phyloP scores from a whole-genome alignment of 2,888 invertebrate species.

The Bhutanitis thaidina region DNA sequence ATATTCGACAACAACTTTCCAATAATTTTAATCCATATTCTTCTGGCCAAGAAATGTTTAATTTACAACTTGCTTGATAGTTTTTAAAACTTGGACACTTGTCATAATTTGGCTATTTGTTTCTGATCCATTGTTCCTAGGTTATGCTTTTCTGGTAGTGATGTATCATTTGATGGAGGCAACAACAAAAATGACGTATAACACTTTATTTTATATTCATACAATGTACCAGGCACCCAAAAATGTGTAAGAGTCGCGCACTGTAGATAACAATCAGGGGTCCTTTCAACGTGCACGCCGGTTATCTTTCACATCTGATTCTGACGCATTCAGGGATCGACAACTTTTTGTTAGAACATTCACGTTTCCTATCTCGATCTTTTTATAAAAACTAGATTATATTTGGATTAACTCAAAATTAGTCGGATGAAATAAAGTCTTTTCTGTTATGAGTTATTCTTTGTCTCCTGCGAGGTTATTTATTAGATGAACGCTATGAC shows the following conservation, averaged over 20 bases:
- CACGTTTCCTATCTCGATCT: slow-evolving; percentile 48
- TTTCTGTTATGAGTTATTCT: slow-evolving; percentile 23
- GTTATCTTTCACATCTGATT: slow-evolving; percentile 51
- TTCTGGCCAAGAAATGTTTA: too few relatives aligned
- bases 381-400: slow-evolving; percentile 48
- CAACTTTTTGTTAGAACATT: slow-evolving; percentile 46
- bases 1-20: too few relatives aligned
- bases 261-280: slow-evolving; percentile 45
- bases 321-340: slow-evolving; percentile 43
- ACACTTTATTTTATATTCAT: slow-evolving; percentile 56
- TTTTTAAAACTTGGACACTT: too few relatives aligned
- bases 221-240: slow-evolving; percentile 68
- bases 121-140: too few relatives aligned
- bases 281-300: slow-evolving; percentile 51
- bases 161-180: too few relatives aligned
- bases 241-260: slow-evolving; percentile 61
- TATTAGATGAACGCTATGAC: too few relatives aligned
- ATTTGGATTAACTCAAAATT: slow-evolving; percentile 50
- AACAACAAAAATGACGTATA: background rate
- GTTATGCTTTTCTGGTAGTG: too few relatives aligned
- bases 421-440: slow-evolving; percentile 38
- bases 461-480: background rate
- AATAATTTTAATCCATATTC: too few relatives aligned
- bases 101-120: too few relatives aligned
- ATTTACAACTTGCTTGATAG: too few relatives aligned